These are phyloP conservation scores for Gymnoscopelus microlampas DNA, from an alignment of 2,797 vertebrate species.

Conservation along the genomic window DNA sequence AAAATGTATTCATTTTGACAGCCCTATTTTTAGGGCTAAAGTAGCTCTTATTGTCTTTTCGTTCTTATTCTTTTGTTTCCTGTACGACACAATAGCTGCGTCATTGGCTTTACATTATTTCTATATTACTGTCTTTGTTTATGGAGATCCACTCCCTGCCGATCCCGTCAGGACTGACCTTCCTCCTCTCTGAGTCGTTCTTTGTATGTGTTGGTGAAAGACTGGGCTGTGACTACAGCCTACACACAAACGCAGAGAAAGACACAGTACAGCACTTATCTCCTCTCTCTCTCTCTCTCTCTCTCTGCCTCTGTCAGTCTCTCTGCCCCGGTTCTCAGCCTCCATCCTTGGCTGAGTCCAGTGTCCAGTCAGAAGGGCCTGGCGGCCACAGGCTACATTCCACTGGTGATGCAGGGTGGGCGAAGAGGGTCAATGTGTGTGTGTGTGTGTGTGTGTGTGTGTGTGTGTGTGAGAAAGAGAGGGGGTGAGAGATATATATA, in stretches of 20 bases:
- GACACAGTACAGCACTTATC: conserved; percentile 49
- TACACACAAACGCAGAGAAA: conserved; percentile 36
- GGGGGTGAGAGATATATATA: no score
- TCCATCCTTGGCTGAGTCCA: conserved; percentile 35
- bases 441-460: no score
- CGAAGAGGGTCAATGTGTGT: conserved; percentile 4
- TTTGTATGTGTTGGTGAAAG: conserved; percentile 65
- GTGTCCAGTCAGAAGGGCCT: conserved; percentile 63
- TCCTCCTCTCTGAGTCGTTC: conserved; percentile 57
- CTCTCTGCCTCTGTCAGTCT: conserved; percentile 20
- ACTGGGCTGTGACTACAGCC: conserved; percentile 47
- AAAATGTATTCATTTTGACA: not conserved
- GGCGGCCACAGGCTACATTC: conserved; percentile 61
- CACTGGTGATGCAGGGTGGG: conserved; percentile 63
- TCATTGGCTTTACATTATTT: conserved; percentile 13
- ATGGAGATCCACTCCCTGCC: conserved; percentile 30
- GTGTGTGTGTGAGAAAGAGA: no score
- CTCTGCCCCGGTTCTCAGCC: conserved; percentile 38
- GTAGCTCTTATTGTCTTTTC: not conserved
- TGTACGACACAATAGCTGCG: conserved; percentile 4
- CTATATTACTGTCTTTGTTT: conserved; percentile 36
- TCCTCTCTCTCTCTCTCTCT: conserved; percentile 35
- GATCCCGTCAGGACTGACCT: conserved; percentile 30
- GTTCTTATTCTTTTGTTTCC: conserved; percentile 10
- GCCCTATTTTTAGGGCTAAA: conserved; percentile 9